These are phyloP conservation scores for Platorchestia sp. DNA, from an alignment of 1,140 invertebrate genomes.

Conservation along the genomic window DNA sequence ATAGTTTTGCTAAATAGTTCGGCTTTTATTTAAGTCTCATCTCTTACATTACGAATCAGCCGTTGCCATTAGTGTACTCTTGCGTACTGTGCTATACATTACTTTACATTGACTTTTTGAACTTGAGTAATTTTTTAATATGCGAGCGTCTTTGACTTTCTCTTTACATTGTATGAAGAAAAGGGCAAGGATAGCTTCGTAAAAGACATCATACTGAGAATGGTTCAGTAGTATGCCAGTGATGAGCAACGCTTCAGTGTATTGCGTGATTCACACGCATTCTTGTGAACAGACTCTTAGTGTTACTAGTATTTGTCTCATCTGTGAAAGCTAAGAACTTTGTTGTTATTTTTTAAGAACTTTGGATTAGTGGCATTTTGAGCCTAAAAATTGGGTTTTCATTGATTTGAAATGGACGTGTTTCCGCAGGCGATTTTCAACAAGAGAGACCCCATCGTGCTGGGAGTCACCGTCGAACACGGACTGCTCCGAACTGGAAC, in stretches of 20 bases:
- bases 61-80: no score
- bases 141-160: neutral
- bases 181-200: neutral
- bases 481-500: constrained; percentile 97
- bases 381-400: neutral
- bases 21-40: no score
- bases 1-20: neutral
- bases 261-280: neutral
- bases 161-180: neutral
- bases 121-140: neutral
- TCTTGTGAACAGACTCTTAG: neutral
- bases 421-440: constrained; percentile 92
- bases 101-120: no score
- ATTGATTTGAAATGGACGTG: neutral
- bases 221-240: neutral
- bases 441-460: constrained; percentile 96
- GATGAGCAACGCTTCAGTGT: neutral
- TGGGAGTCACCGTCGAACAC: constrained; percentile 95
- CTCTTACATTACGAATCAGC: no score
- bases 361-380: neutral
- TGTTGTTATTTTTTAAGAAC: neutral
- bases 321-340: no score
- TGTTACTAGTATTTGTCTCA: neutral
- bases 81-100: no score
- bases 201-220: neutral